Percentiles rank a stretch among this genome's conserved stretches.
These are phyloP conservation scores for Drosophila mayaguana DNA, from an alignment of 2,888 invertebrate genomes.

Conservation along the genomic window DNA sequence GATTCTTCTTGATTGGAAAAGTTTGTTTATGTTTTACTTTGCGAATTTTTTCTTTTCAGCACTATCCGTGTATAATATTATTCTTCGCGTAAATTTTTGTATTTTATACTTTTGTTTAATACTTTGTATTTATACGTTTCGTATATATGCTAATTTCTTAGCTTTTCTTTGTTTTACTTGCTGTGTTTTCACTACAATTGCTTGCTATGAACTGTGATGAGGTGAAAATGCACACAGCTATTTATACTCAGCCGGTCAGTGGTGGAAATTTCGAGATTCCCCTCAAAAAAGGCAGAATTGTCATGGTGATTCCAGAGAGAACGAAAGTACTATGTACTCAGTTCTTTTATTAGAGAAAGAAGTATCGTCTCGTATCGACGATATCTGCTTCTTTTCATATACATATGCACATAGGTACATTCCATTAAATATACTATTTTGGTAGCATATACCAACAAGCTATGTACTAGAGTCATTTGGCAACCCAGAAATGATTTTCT, in stretches of 20 bases:
- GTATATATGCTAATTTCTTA: slow-evolving; percentile 1
- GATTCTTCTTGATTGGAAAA: not conserved
- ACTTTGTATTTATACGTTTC: not conserved
- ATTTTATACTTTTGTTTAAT: not conserved
- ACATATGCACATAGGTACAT: too few relatives aligned
- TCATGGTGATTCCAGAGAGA: slow-evolving; percentile 15
- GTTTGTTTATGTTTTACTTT: not conserved
- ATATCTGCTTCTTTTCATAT: too few relatives aligned
- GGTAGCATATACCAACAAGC: too few relatives aligned
- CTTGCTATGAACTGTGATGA: slow-evolving; percentile 43
- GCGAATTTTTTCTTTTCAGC: not conserved
- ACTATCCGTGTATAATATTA: too few relatives aligned
- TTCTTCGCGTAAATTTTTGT: not conserved
- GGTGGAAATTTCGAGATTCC: slow-evolving; percentile 40
- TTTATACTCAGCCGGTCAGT: slow-evolving; percentile 47
- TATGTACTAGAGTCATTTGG: too few relatives aligned
- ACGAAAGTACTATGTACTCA: too few relatives aligned
- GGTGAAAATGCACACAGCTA: slow-evolving; percentile 31
- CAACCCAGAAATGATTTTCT: too few relatives aligned
- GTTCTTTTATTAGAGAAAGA: too few relatives aligned
- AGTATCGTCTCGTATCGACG: too few relatives aligned
- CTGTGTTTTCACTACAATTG: slow-evolving; percentile 19
- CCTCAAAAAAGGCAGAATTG: slow-evolving; percentile 17
- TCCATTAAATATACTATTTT: too few relatives aligned
- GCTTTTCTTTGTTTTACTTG: slow-evolving; percentile 5